A percentile compares a stretch with the other conserved stretches of the same genome.
Evolutionary conservation across 2,888 invertebrate species (phyloP).

Genomic region (Andrena minutula): DNA sequence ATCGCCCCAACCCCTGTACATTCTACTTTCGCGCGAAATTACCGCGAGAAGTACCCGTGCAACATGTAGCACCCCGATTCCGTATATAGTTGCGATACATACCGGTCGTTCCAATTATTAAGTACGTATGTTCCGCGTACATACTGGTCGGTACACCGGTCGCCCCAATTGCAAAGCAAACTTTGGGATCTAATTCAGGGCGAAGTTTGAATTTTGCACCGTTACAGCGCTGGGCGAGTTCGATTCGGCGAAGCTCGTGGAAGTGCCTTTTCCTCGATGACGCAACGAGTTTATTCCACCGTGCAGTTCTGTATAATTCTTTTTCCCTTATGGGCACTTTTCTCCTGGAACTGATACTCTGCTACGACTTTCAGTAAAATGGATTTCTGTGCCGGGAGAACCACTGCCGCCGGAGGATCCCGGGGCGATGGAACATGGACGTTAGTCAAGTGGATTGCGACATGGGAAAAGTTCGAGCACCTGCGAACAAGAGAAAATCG

Average conservation of each 20-base stretch:
- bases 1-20: background rate
- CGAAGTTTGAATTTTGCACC: too few species aligned
- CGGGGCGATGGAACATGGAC: constrained; percentile 33
- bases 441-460: constrained; percentile 48
- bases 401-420: constrained; percentile 14
- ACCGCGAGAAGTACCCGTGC: background rate
- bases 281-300: background rate
- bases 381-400: constrained; percentile 26
- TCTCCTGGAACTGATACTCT: background rate
- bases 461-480: constrained; percentile 48
- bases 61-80: background rate
- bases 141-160: too few species aligned
- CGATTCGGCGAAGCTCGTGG: too few species aligned
- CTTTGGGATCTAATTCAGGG: too few species aligned
- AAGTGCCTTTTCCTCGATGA: too few species aligned
- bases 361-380: constrained; percentile 17
- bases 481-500: constrained; percentile 64
- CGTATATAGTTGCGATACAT: background rate
- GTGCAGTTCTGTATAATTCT: background rate
- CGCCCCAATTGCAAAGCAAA: too few species aligned
- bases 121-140: too few species aligned
- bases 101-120: background rate
- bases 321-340: background rate
- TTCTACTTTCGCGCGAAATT: constrained; percentile 10
- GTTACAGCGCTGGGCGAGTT: too few species aligned